Conservation (phyloP, 2,113 vertebrate genomes). For the Ceyx melanurus region DNA sequence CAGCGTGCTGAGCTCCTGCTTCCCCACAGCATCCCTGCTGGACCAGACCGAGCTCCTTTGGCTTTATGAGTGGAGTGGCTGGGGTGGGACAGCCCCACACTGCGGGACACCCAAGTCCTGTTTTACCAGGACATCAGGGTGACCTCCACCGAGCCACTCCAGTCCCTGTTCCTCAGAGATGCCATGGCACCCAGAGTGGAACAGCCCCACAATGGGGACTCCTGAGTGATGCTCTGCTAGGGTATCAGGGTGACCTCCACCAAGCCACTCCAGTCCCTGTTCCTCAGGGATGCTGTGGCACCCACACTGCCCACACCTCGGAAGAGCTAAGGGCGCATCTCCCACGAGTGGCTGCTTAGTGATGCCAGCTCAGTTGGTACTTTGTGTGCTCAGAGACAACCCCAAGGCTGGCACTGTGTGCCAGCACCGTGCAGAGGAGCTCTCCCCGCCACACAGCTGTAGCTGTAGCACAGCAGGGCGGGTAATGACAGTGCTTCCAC, state of each 20-base stretch:
- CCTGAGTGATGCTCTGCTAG: background rate
- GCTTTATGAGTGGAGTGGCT: background rate
- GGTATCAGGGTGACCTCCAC: background rate
- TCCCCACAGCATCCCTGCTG: background rate
- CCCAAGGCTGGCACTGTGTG: background rate
- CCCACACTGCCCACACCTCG: fast-evolving
- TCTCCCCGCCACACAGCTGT: background rate
- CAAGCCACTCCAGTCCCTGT: fast-evolving
- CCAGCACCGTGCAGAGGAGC: fast-evolving
- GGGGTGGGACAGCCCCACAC: background rate
- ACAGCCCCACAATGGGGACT: background rate
- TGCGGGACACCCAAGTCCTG: background rate
- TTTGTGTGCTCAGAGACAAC: background rate
- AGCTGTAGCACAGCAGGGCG: background rate
- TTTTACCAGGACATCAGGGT: background rate
- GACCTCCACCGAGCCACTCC: fast-evolving
- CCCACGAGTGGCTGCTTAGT: fast-evolving
- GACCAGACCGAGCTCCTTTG: background rate
- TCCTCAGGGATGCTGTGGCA: background rate
- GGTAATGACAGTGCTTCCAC: background rate
- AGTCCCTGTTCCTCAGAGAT: background rate
- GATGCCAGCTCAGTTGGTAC: fast-evolving
- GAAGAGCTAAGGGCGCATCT: fast-evolving
- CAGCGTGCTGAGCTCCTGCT: background rate
- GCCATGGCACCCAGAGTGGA: fast-evolving